Base-by-base conservation (phyloP, 35 echinoderm and acorn worm species). In the Nesometra sesokonis region DNA sequence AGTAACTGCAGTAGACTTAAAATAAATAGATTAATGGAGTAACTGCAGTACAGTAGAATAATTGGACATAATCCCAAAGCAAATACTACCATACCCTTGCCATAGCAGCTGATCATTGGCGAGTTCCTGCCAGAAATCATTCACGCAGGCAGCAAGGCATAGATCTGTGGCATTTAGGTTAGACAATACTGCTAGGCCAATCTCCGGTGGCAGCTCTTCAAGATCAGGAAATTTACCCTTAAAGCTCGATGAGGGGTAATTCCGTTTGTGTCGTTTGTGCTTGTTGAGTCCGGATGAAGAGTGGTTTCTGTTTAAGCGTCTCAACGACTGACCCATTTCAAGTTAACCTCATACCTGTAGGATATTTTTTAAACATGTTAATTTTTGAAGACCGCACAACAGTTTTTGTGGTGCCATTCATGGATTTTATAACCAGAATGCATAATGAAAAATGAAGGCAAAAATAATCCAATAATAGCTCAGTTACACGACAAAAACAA, bases 131-230 rank as follows among this genome's bases (percentile, higher is more conserved):
- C 96, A 99, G 82, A 99, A 99, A 32, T 94, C 89, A 90, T 99
- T 99, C 30, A 99, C 96, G 86, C 91, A 93, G 88, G 93, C 93
- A 19, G 96, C 96, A 19, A 99, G 86, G 67, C 92, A 99, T 29
- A 99, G 88, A 57, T 99, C 96, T 8, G 93, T 94, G 27, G 92
- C 92, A 89, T 91, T 99, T 30, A 99, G 82, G 85, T 99, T 99
- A 5, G 96, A 94, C 8, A 99, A 79, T 27, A 99, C 93, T 85
- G 94, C 89, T 15, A 94, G 85, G 0, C 84, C 96, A 27, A 99
- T 78, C 86, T 99, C 96, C 0, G 96, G 92, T 30, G 96, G 96
- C 79, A 99, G 81, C 46, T 93, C 91, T 35, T 88, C n/a, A 23
- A 99, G 52, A 77, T 99, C 96, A 0, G 96, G 96, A 32, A 99